Evolutionary conservation across 2,797 vertebrate genomes (phyloP).

Genomic region (Syngnathus rostellatus): DNA sequence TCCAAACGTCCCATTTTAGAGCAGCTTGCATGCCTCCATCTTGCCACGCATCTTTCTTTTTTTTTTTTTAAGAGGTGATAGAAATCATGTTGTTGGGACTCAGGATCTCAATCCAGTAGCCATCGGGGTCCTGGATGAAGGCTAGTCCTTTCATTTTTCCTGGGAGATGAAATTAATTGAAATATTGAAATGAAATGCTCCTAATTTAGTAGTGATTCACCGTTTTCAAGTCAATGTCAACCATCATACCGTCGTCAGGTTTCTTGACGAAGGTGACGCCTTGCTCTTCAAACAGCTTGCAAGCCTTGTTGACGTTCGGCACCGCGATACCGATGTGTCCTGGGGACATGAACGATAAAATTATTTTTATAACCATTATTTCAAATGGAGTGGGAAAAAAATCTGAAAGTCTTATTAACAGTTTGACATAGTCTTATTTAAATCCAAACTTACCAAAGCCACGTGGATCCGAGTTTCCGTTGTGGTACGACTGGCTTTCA

Average conservation of each 20-base stretch:
- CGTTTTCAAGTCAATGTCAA: neutral
- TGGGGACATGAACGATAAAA: conserved; percentile 36
- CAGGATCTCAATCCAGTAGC: conserved; percentile 98
- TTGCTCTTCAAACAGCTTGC: conserved; percentile 89
- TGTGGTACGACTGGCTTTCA: conserved; percentile 83
- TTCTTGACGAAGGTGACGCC: conserved; percentile 96
- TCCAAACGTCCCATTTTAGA: neutral
- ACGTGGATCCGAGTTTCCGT: conserved; percentile 90
- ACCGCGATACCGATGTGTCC: conserved; percentile 96
- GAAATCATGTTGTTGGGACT: conserved; percentile 86
- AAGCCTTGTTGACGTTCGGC: conserved; percentile 84
- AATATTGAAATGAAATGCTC: no score
- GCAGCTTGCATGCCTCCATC: neutral
- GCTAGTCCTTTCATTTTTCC: conserved; percentile 98
- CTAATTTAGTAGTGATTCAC: no score
- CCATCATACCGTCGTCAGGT: conserved; percentile 82
- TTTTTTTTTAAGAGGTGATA: conserved; percentile 67
- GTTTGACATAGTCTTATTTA: neutral
- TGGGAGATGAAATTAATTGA: conserved; percentile 32
- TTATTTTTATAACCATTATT: neutral
- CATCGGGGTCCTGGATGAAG: conserved; percentile 97
- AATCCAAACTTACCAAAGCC: conserved; percentile 81
- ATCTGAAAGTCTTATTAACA: neutral
- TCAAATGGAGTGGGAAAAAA: neutral
- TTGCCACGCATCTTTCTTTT: neutral